Conservation (phyloP, 2,797 vertebrate genomes). For the Ctenopoma multispine region DNA sequence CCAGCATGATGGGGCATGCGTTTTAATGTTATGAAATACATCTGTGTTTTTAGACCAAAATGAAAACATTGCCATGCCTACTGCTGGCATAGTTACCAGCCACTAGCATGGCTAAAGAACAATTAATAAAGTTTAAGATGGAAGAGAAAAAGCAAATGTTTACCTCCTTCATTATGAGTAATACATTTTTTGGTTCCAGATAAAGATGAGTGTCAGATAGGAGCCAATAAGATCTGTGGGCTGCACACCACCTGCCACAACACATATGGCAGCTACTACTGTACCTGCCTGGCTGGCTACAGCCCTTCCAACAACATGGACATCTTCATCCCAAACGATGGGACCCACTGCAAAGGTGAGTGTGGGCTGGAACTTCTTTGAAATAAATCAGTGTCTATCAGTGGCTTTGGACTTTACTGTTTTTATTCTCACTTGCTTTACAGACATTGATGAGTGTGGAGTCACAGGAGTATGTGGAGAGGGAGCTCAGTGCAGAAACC, state of each 20-base stretch:
- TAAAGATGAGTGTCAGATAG: conserved; percentile 83
- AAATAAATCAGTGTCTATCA: neutral
- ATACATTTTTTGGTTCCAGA: conserved; percentile 50
- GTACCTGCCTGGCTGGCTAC: conserved; percentile 90
- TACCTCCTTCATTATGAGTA: neutral
- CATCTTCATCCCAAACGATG: conserved; percentile 95
- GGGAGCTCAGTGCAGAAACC: conserved; percentile 87
- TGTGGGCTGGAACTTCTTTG: neutral
- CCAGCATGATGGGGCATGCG: no score
- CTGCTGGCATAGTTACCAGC: no score
- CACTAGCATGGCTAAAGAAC: neutral
- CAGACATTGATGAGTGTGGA: conserved; percentile 91
- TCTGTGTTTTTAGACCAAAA: neutral
- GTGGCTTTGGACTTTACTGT: neutral
- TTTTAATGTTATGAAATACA: no score
- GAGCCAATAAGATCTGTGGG: conserved; percentile 89
- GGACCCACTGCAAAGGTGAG: conserved; percentile 92
- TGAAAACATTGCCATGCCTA: neutral
- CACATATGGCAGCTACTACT: conserved; percentile 93
- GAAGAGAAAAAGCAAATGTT: neutral
- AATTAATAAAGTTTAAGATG: neutral
- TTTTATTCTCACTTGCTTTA: neutral
- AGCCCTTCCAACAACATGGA: conserved; percentile 90
- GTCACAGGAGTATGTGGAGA: conserved; percentile 82
- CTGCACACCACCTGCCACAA: conserved; percentile 91